A percentile compares a stretch with the other conserved stretches of the same genome.
Evolutionary conservation across 2,888 invertebrate species (phyloP).

Genomic region (Chelonus formosanus): DNA sequence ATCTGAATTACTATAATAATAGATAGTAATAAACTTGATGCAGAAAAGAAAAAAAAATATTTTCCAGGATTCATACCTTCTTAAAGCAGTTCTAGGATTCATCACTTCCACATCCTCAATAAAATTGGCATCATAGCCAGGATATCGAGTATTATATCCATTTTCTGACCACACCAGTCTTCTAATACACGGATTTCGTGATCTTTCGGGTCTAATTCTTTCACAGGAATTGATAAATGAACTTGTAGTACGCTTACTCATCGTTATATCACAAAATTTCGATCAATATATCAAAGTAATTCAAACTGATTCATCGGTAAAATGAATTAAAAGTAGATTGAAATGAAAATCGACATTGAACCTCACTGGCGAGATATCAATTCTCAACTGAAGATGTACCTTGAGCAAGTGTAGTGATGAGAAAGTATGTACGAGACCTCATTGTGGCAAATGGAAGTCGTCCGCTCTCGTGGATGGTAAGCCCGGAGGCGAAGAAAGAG

Average conservation of each 20-base stretch:
- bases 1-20: no score
- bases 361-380: no score
- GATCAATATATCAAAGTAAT: neutral
- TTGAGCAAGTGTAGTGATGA: constrained; percentile 5
- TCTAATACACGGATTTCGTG: constrained; percentile 56
- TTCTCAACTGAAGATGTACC: no score
- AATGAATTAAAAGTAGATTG: neutral
- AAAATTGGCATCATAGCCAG: constrained; percentile 46
- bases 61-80: constrained; percentile 47
- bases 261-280: constrained; percentile 25
- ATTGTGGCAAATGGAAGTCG: constrained; percentile 30
- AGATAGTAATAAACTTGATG: neutral
- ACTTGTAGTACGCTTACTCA: constrained; percentile 49
- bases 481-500: constrained; percentile 17
- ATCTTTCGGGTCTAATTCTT: constrained; percentile 58
- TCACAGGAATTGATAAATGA: constrained; percentile 57
- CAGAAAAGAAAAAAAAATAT: constrained; percentile 10
- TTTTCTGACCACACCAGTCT: constrained; percentile 52
- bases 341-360: constrained; percentile 5
- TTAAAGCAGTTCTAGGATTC: constrained; percentile 57
- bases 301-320: neutral
- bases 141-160: constrained; percentile 52
- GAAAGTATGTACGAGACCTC: constrained; percentile 29
- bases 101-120: constrained; percentile 54
- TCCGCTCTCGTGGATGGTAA: constrained; percentile 6